Conservation (phyloP, 1,140 invertebrate genomes). For the Monomorium pharaonis region DNA sequence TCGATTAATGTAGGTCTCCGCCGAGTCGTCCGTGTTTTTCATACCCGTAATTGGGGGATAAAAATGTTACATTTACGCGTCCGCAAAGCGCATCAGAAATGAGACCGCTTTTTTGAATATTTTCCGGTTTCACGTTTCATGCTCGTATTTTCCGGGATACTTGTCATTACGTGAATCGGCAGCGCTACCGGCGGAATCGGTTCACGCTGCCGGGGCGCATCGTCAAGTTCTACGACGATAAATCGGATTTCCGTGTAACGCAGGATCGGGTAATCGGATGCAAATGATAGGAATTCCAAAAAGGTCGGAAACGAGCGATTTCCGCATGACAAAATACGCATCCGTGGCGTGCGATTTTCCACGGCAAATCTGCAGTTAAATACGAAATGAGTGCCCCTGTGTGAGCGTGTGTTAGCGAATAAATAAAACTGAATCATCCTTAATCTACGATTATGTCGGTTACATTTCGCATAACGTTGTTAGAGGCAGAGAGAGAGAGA, state of each 20-base stretch:
- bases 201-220: conserved; percentile 5
- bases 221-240: conserved; percentile 46
- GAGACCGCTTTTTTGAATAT: conserved; percentile 28
- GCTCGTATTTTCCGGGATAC: conserved; percentile 26
- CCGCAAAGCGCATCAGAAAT: neutral
- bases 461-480: conserved; percentile 24
- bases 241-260: conserved; percentile 59
- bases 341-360: conserved; percentile 36
- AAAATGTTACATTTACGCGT: neutral
- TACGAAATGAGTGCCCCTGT: neutral
- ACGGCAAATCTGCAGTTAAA: conserved; percentile 7
- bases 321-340: conserved; percentile 55
- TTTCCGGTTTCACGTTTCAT: neutral
- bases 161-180: conserved; percentile 39
- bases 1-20: neutral
- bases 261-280: conserved; percentile 53
- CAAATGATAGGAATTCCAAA: conserved; percentile 57
- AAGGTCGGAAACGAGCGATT: conserved; percentile 59
- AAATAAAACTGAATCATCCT: conserved; percentile 52
- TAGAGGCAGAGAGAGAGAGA: neutral
- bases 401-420: neutral
- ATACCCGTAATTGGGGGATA: neutral
- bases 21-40: neutral
- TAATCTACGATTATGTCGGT: conserved; percentile 45
- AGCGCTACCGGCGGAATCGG: conserved; percentile 7